Percentiles rank a stretch among this genome's conserved stretches.
Evolutionary conservation across 2,888 invertebrate genomes (phyloP).

Genomic region (Camptogramma bilineatum): DNA sequence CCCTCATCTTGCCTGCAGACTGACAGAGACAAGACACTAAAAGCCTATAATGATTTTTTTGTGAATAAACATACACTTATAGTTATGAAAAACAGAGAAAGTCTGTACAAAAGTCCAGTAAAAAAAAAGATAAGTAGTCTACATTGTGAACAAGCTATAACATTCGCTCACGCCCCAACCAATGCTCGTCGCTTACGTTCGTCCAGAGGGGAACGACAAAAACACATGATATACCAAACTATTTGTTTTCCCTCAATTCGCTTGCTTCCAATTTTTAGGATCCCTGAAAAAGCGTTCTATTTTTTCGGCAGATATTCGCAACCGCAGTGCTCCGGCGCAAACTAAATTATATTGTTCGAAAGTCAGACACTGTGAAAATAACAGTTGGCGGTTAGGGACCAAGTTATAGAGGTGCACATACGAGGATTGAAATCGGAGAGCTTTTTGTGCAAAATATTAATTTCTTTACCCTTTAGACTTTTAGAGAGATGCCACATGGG

Average conservation of each 20-base stretch:
- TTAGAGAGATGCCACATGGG: too few species aligned
- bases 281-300: conserved; percentile 37
- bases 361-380: conserved; percentile 68
- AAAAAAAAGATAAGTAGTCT: too few species aligned
- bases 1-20: too few species aligned
- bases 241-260: conserved; percentile 13
- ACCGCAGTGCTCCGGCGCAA: conserved; percentile 49
- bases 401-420: conserved; percentile 38
- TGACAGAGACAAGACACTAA: too few species aligned
- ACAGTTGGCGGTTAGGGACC: conserved; percentile 58
- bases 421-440: conserved; percentile 11
- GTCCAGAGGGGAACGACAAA: background rate
- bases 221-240: conserved; percentile 1
- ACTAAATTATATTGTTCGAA: conserved; percentile 67
- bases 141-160: too few species aligned
- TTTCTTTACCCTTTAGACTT: too few species aligned
- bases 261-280: conserved; percentile 29
- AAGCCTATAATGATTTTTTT: too few species aligned
- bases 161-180: background rate
- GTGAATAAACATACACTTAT: too few species aligned
- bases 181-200: background rate
- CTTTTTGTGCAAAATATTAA: background rate
- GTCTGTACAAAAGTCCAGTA: too few species aligned
- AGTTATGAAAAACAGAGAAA: too few species aligned
- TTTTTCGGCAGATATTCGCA: conserved; percentile 47